A percentile compares a stretch with the other conserved stretches of the same genome.
phyloP scores from a whole-genome alignment of 2,113 vertebrate genomes.

The Chionomys nivalis region DNA sequence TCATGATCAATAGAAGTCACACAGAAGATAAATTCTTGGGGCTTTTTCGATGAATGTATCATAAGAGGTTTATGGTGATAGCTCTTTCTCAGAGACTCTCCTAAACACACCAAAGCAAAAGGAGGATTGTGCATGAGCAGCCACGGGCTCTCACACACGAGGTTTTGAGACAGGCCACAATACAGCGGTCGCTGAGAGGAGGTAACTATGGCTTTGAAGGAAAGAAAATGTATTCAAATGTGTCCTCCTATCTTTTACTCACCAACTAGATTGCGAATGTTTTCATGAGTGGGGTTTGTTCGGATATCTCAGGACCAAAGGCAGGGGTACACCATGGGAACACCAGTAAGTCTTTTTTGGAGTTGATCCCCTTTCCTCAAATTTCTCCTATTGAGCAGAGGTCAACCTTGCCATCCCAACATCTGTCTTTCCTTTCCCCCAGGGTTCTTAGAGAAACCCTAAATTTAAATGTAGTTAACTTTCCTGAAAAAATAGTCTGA shows the following conservation, averaged over 20 bases:
- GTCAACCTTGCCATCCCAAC: background rate
- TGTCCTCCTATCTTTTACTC: background rate
- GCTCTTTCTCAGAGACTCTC: background rate
- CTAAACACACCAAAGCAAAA: background rate
- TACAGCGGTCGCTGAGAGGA: background rate
- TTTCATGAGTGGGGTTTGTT: background rate
- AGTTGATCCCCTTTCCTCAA: background rate
- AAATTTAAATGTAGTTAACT: background rate
- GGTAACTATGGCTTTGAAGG: background rate
- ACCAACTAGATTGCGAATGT: background rate
- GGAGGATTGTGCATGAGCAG: background rate
- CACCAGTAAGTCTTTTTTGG: background rate
- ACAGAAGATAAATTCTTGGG: conserved; percentile 39
- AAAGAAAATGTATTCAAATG: background rate
- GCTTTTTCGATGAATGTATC: conserved; percentile 3
- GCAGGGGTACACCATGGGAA: accelerated
- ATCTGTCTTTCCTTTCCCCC: background rate
- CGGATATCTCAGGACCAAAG: background rate
- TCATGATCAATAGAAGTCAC: conserved; percentile 48
- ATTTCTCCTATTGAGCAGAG: background rate
- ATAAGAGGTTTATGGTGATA: background rate
- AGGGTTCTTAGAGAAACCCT: background rate
- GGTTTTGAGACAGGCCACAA: background rate
- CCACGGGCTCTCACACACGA: no score
- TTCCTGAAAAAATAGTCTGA: background rate